Evolutionary conservation across 2,113 vertebrate genomes (phyloP), one percentile per base, ranked within the genome.

Genomic region (Daphoenositta chrysoptera): DNA sequence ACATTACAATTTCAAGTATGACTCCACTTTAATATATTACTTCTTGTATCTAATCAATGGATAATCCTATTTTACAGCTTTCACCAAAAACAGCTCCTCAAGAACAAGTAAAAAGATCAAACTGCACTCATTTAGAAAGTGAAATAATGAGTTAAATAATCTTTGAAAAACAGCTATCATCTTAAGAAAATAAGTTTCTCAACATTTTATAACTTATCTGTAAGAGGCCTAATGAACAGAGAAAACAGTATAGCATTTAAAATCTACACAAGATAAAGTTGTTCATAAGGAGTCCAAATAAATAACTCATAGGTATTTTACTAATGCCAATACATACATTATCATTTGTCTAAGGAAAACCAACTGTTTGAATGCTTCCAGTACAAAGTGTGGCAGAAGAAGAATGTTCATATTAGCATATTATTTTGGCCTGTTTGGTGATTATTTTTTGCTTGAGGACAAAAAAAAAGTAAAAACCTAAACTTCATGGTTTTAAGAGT

Each of bases 401-500:
- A 79, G 26, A 70, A n/a, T 24, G 5, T 70, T 42, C 23, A 27
- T 42, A 37, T 33, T 58, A 42, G 7, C 9, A 27, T 21, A 24
- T 5, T 31, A 8, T 40, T 83, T 87, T 78, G 10, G 5, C 21
- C 33, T 35, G 3, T 78, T 64, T 2, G 11, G 9, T 18, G 45
- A 45, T 35, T 61, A 44, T 72, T 78, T 61, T 90, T 72, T 60
- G 6, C 12, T 51, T 73, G 26, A 78, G 16, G 9, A 40, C 11
- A 66, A 83, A 68, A 86, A 68, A 86, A 75, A 35, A 5, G 0
- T 13, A 33, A 58, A 85, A 60, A 15, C 3, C 6, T 40, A 13
- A 65, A 7, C 0, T 0, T 23, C 4, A 2, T 3, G 1, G 3
- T 40, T 73, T 63, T 64, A n/a, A 60, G 14, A 15, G 6, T 44